Percentiles rank a stretch among this genome's conserved stretches.
phyloP scores from a whole-genome alignment of 1,140 invertebrate genomes.

The Leptoteleia sp. region DNA sequence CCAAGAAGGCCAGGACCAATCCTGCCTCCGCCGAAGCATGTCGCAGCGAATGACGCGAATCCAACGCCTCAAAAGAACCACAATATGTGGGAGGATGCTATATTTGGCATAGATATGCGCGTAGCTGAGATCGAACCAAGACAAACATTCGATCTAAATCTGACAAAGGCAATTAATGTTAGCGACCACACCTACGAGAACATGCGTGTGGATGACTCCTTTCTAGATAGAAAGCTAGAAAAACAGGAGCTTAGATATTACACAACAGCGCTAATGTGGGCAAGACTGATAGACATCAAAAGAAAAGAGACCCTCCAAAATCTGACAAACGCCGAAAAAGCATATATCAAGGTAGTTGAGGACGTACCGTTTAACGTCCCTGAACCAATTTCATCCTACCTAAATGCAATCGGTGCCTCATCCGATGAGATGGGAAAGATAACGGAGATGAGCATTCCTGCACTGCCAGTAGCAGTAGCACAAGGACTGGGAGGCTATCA shows the following conservation, averaged over 20 bases:
- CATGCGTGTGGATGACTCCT: slow-evolving; percentile 5
- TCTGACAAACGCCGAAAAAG: slow-evolving; percentile 6
- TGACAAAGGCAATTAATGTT: neutral
- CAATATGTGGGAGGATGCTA: slow-evolving; percentile 1
- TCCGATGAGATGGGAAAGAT: slow-evolving; percentile 4
- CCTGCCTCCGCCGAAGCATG: too few relatives aligned
- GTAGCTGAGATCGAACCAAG: slow-evolving; percentile 1
- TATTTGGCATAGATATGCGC: neutral
- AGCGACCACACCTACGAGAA: slow-evolving; percentile 3
- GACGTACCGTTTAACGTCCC: neutral
- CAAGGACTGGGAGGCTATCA: slow-evolving; percentile 1
- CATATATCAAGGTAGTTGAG: neutral
- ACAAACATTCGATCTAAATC: neutral
- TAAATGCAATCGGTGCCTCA: neutral
- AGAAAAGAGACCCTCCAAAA: neutral
- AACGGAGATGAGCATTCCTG: neutral
- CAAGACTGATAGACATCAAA: slow-evolving; percentile 7
- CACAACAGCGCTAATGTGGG: neutral
- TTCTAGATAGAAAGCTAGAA: slow-evolving; percentile 5
- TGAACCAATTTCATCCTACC: neutral
- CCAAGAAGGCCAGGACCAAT: too few relatives aligned
- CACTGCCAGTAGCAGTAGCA: neutral
- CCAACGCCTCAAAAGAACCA: too few relatives aligned
- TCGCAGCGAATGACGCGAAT: too few relatives aligned
- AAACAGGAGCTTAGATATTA: slow-evolving; percentile 9